Evolutionary conservation across 2,888 invertebrate genomes (phyloP), one percentile per base, ranked within the genome.

Genomic region (Coelopa pilipes): DNA sequence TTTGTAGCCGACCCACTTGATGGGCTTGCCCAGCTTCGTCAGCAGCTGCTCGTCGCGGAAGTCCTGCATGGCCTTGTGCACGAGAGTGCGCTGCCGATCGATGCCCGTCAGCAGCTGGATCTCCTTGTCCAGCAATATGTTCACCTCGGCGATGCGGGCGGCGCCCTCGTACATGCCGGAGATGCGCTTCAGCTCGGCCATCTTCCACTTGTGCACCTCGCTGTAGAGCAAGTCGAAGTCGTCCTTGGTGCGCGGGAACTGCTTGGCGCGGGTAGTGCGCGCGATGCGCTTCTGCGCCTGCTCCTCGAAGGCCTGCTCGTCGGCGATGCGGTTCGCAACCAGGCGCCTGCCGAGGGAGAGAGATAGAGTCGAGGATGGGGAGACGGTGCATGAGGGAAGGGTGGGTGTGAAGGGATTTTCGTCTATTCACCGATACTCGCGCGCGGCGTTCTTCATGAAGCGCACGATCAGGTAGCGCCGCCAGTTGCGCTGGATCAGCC

Each of bases 141-240:
- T 90, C 78, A 93, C 91, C 84, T 93, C 93, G 0, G 93, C 92
- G 73, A 92, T 91, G 84, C 92, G 92, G 0, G 92, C 90, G 1
- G 92, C 92, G 76, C 92, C 92, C 34, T 92, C 90, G 80, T 92
- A 91, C 82, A 90, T 87, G 75, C 88, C 87, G 19, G 91, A 90
- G 80, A 93, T 92, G 76, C 91, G 89, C 68, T 90, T 93, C 55
- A 92, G 89, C 89, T 88, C 87, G 0, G 84, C 82, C 24, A 82
- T 81, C 71, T 88, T 88, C 88, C 88, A 88, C 72, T 82, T 82
- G 9, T 82, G 81, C 24, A 88, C 84, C 76, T 88, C 87, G 21
- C 90, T 89, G 82, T 92, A 93, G 1, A 95, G 87, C 87, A 93
- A 90, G 79, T 93, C 92, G 81, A 94, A 95, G 84, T 94, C 94